Evolutionary conservation across 2,113 vertebrate species (phyloP), one percentile per base, ranked within the genome.

Genomic region (Odontophorus gujanensis): DNA sequence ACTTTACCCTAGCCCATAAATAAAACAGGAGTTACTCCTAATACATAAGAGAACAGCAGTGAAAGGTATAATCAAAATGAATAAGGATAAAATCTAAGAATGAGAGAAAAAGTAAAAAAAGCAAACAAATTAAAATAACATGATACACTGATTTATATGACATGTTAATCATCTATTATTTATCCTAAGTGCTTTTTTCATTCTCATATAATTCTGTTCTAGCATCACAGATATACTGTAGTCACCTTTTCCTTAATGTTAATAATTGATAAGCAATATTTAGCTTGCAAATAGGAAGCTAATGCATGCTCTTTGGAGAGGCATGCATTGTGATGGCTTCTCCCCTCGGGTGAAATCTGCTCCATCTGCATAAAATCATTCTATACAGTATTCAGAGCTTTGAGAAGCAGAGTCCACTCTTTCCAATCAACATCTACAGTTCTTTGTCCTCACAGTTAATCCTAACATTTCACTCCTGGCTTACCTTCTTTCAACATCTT

Each of bases 101-200:
- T 32, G 68, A 89, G 77, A 68, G 59, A 83, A 95, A 93, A 89
- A 62, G 40, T 85, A 85, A 75, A 85, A 96, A 93, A 85, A 91
- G 32, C 57, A 92, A 95, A 82, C 71, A 96, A 95, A 96, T 92
- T 95, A 92, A 93, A 96, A 93, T 87, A 95, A 91, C 79, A 92
- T 87, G 87, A 95, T 96, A 95, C 34, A 40, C 55, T 95, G 87
- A 93, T 91, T 95, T 92, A 89, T 91, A 63, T 83, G 91, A 81
- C 95, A 95, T 82, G 81, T 85, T 96, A 96, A 95, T 92, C 79
- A 96, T 95, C 51, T 95, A 97, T 96, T 97, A 96, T 97, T 96
- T 87, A 96, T 92, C 65, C 68, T 95, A 95, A 96, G 92, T 94
- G 89, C 89, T 92, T 94, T 95, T 85, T 82, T 85, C 92, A 48